Evolutionary conservation across 2,113 vertebrate species (phyloP).

Genomic region (Pseudopipra pipra): DNA sequence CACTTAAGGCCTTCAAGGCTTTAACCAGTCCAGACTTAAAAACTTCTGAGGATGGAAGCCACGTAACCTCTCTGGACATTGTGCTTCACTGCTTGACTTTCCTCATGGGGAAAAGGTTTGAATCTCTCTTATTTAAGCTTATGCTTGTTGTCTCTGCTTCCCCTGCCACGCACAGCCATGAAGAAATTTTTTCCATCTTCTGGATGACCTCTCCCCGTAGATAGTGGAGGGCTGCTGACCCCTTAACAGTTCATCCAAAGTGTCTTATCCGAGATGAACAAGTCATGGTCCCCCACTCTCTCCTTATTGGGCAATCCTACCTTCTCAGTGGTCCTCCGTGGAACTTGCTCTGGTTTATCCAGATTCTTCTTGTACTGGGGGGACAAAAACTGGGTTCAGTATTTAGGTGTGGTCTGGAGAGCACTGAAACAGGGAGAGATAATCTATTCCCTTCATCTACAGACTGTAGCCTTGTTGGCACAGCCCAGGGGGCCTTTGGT

Average conservation of each 20-base stretch:
- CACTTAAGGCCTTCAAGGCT: background rate
- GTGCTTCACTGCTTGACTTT: background rate
- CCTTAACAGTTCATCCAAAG: background rate
- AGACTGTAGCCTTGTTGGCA: background rate
- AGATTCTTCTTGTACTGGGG: background rate
- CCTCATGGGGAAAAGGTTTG: background rate
- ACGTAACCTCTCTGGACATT: background rate
- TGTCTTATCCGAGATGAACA: background rate
- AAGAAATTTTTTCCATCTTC: background rate
- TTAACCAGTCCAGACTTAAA: background rate
- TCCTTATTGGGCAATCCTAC: background rate
- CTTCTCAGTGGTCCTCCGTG: background rate
- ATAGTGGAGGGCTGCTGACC: background rate
- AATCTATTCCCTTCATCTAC: background rate
- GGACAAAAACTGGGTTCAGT: background rate
- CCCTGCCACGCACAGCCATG: background rate
- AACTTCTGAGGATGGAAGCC: background rate
- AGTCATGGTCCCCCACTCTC: background rate
- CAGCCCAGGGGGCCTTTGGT: background rate
- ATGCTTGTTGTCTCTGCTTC: background rate
- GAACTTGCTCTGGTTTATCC: background rate
- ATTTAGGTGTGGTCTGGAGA: background rate
- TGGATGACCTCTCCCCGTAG: background rate
- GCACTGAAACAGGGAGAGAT: background rate
- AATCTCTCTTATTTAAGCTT: background rate